Evolutionary conservation across 2,888 invertebrate genomes (phyloP), one percentile per base, ranked within the genome.

Genomic region (Marasmarcha lunaedactyla): DNA sequence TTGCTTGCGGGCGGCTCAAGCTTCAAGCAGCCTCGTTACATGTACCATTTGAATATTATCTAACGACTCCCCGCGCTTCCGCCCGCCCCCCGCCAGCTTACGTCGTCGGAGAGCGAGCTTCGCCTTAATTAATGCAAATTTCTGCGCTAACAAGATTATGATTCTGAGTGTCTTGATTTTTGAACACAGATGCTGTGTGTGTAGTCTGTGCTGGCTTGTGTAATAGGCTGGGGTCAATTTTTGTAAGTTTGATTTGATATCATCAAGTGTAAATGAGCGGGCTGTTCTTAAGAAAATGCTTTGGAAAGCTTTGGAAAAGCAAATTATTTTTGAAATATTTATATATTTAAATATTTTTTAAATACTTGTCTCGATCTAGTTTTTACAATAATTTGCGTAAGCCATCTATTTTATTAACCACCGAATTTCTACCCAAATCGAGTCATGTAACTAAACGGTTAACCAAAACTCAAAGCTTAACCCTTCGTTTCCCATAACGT

Each of bases 1-100:
- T 81, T 77, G 81, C 69, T 72, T 71, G 79, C 73, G 72, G 78
- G 78, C 67, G 77, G 63, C 65, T 57, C 57, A 59, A 67, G 63
- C 58, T 61, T 59, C 51, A 61, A 63, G 71, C 65, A 34, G 34
- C 67, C 70, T 68, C 77, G 79, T 83, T 83, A 81, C 79, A 79
- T 83, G 81, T 83, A 81, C 83, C 83, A 83, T 83, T 83, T 83
- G 83, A 83, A 83, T 83, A 83, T 81, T 83, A 83, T 79, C 81
- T 77, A 68, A 68, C 72, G 59, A 62, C 48, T 57, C 55, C 54
- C 54, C 46, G 44, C 53, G 45, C 44, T 45, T n/a, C n/a, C n/a
- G 45, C 50, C 44, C 52, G 48, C 35, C 37, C 48, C 39, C 36
- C 37, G 41, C 46, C 51, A 74, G 73, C 73, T 77, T 74, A 78